Evolutionary conservation across 2,888 invertebrate genomes (phyloP).

Genomic region (Pegoplata infirma): DNA sequence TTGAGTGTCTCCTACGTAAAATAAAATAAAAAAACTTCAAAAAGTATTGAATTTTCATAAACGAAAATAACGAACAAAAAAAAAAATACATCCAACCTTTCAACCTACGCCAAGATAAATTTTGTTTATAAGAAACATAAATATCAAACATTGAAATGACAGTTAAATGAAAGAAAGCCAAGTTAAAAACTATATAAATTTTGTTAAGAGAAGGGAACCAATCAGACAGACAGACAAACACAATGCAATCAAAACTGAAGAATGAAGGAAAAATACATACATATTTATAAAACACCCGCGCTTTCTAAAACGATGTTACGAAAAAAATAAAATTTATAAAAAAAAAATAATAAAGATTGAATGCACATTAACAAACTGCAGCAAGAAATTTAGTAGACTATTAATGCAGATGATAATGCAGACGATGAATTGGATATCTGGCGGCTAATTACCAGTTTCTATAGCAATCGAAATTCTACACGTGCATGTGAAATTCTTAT

Average conservation of each 20-base stretch:
- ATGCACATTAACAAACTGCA: constrained; percentile 31
- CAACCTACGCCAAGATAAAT: constrained; percentile 60
- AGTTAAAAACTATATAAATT: constrained; percentile 47
- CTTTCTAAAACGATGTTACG: constrained; percentile 51
- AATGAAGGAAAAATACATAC: constrained; percentile 32
- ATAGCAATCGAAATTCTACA: too few relatives aligned
- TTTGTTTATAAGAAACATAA: constrained; percentile 49
- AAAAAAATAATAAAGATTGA: constrained; percentile 50
- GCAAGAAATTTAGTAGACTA: too few relatives aligned
- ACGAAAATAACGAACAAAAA: constrained; percentile 28
- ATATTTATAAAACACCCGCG: constrained; percentile 60
- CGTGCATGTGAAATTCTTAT: too few relatives aligned
- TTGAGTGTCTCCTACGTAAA: constrained; percentile 45
- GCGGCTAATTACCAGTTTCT: too few relatives aligned
- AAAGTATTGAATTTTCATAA: constrained; percentile 9
- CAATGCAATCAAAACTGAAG: constrained; percentile 38
- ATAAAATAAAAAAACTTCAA: constrained; percentile 9
- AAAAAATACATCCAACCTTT: constrained; percentile 57
- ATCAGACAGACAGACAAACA: constrained; percentile 22
- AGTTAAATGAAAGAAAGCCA: constrained; percentile 58
- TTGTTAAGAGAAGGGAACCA: constrained; percentile 47
- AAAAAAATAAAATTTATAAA: too few relatives aligned
- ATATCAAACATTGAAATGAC: constrained; percentile 59
- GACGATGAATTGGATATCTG: too few relatives aligned
- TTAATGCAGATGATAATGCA: too few relatives aligned